These are phyloP conservation scores for Probosciger aterrimus DNA, from an alignment of 2,113 vertebrate genomes.

Conservation along the genomic window DNA sequence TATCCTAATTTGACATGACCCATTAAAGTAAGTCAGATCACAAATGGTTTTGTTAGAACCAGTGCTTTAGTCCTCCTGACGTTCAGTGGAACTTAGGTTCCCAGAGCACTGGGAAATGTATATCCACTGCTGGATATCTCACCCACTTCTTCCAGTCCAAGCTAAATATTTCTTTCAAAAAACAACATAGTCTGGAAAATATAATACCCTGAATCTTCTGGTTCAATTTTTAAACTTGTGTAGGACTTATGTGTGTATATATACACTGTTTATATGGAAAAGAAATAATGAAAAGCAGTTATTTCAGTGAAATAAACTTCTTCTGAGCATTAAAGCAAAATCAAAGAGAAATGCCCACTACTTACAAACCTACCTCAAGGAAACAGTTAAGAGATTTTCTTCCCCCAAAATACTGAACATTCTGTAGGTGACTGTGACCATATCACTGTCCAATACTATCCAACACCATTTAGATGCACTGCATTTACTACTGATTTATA, in stretches of 20 bases:
- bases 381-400: neutral
- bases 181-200: neutral
- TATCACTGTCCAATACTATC: neutral
- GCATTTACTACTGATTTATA: neutral
- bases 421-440: neutral
- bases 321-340: neutral
- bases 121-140: neutral
- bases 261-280: neutral
- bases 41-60: neutral
- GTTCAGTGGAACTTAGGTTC: neutral
- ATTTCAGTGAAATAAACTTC: neutral
- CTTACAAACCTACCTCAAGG: neutral
- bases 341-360: neutral
- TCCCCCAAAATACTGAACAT: neutral
- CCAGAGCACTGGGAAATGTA: neutral
- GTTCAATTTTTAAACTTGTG: constrained; percentile 17
- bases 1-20: neutral
- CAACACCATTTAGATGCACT: neutral
- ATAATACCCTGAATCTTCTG: neutral
- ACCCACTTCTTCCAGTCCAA: neutral
- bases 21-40: neutral
- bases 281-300: neutral
- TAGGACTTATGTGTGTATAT: neutral
- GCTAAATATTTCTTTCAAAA: neutral
- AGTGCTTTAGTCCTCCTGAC: neutral